Conservation (phyloP, 2,888 invertebrate species). For the Spialia ferax region DNA sequence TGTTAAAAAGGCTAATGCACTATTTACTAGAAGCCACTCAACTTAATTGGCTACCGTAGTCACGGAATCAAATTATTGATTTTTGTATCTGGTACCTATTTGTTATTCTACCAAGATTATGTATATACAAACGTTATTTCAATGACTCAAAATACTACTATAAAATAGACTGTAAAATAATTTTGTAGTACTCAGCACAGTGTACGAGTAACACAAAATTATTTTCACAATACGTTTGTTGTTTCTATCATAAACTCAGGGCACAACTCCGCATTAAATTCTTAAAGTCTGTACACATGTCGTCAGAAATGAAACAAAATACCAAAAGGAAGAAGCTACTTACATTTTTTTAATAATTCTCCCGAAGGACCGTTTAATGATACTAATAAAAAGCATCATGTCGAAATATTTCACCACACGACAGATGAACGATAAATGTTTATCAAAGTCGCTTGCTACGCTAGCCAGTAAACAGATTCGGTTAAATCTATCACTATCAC, state of each 20-base stretch:
- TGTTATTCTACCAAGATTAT: neutral
- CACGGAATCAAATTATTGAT: neutral
- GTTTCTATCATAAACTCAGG: no score
- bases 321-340: constrained; percentile 51
- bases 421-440: constrained; percentile 29
- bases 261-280: no score
- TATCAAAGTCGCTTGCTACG: constrained; percentile 18
- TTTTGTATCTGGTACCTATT: neutral
- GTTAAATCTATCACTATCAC: constrained; percentile 22
- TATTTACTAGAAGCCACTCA: neutral
- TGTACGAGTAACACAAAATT: neutral
- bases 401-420: constrained; percentile 25
- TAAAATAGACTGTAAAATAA: no score
- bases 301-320: neutral
- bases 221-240: no score
- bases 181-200: no score
- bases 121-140: neutral
- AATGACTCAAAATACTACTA: neutral
- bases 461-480: constrained; percentile 19
- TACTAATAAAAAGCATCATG: constrained; percentile 52
- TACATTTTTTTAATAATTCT: constrained; percentile 66
- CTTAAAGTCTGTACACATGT: neutral
- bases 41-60: neutral
- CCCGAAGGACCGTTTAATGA: constrained; percentile 62
- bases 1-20: neutral